phyloP scores from a whole-genome alignment of 2,888 invertebrate genomes.

The Alviniconcha strummeri region DNA sequence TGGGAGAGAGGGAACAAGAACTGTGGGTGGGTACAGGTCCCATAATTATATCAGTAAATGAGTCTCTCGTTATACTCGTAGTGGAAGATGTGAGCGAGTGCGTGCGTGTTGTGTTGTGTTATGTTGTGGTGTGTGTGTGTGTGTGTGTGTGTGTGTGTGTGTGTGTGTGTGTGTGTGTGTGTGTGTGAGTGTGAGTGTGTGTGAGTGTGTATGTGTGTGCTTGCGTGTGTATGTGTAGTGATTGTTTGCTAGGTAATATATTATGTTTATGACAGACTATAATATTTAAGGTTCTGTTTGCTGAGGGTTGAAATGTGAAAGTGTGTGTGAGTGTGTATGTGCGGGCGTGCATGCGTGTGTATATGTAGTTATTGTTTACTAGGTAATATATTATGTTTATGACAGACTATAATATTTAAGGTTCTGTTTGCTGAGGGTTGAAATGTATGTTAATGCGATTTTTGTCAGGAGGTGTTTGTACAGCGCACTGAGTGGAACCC shows the following conservation, averaged over 20 bases:
- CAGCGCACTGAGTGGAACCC: too few species aligned
- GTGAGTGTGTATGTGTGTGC: not conserved
- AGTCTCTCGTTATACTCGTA: too few species aligned
- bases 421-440: too few species aligned
- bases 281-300: not conserved
- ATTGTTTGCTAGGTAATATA: too few species aligned
- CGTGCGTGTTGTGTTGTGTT: not conserved
- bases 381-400: not conserved
- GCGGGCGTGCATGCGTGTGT: not conserved
- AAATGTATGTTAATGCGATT: too few species aligned
- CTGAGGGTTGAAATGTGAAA: not conserved
- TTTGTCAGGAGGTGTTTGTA: too few species aligned
- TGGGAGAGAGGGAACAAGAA: conserved; percentile 16
- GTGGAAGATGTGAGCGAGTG: not conserved
- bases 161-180: not conserved
- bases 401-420: not conserved
- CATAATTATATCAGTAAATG: not conserved
- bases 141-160: not conserved
- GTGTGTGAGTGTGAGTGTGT: not conserved
- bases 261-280: not conserved
- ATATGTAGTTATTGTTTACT: not conserved
- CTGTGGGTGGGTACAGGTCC: conserved; percentile 24
- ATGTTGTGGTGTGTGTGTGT: not conserved
- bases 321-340: not conserved
- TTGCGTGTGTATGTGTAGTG: not conserved